A percentile compares a stretch with the other conserved stretches of the same genome.
phyloP scores from a whole-genome alignment of 2,888 invertebrate genomes.

The Plagodis pulveraria region DNA sequence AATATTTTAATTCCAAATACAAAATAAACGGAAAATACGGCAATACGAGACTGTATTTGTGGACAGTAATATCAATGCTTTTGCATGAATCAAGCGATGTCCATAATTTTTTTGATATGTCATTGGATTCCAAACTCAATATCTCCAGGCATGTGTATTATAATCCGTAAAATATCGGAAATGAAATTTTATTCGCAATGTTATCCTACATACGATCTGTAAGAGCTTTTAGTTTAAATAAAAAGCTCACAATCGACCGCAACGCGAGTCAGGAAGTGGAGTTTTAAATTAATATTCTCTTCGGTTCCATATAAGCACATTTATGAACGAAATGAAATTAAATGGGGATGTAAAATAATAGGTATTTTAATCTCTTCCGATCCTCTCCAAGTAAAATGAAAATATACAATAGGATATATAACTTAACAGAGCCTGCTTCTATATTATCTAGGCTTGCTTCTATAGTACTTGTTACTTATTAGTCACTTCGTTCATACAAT shows the following conservation, averaged over 20 bases:
- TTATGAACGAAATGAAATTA: constrained; percentile 35
- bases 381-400: too few species aligned
- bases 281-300: constrained; percentile 26
- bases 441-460: constrained; percentile 37
- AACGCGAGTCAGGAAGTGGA: neutral
- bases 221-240: constrained; percentile 12
- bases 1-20: too few species aligned
- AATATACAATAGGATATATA: constrained; percentile 35
- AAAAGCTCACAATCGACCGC: constrained; percentile 7
- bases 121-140: too few species aligned
- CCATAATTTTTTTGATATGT: neutral
- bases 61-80: constrained; percentile 6
- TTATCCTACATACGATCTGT: constrained; percentile 6
- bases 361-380: constrained; percentile 11
- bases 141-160: neutral
- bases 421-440: too few species aligned
- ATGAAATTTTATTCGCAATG: constrained; percentile 10
- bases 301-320: neutral
- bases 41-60: too few species aligned
- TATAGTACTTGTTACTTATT: constrained; percentile 33
- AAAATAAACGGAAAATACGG: too few species aligned
- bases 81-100: neutral
- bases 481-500: constrained; percentile 19
- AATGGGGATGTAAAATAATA: constrained; percentile 44
- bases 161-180: constrained; percentile 14